phyloP scores from a whole-genome alignment of 2,888 invertebrate species.

The Xestia rhomboidea region DNA sequence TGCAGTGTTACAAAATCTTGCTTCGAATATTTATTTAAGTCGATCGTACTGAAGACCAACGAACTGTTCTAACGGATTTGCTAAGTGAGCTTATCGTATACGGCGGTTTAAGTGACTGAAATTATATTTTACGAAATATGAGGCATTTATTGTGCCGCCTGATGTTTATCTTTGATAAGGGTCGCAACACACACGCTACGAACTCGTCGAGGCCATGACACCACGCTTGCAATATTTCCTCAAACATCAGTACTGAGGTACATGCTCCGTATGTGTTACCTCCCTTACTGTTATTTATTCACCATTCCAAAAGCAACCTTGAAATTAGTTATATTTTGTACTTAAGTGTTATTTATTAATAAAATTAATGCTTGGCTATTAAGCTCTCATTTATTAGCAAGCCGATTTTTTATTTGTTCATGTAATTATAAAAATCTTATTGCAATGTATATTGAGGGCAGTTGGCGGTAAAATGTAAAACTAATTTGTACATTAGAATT shows the following conservation, averaged over 20 bases:
- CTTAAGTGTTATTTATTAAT: conserved; percentile 68
- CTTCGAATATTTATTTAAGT: conserved; percentile 51
- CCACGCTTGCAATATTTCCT: conserved; percentile 11
- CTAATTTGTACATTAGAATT: conserved; percentile 56
- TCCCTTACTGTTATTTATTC: conserved; percentile 49
- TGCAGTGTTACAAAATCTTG: conserved; percentile 29
- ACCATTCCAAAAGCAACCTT: conserved; percentile 68
- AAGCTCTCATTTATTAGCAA: conserved; percentile 43
- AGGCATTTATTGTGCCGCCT: conserved; percentile 62
- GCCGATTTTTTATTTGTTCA: conserved; percentile 43
- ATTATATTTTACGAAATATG: conserved; percentile 60
- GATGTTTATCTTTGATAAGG: conserved; percentile 21
- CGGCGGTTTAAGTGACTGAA: conserved; percentile 63
- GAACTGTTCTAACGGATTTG: conserved; percentile 53
- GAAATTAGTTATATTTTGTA: conserved; percentile 65
- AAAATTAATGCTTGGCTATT: conserved; percentile 53
- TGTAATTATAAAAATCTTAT: conserved; percentile 35
- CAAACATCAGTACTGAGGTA: conserved; percentile 2
- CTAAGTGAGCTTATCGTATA: conserved; percentile 43
- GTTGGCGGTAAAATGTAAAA: conserved; percentile 47
- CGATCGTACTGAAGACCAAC: conserved; percentile 51
- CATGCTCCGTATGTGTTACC: conserved; percentile 8
- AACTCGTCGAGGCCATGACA: conserved; percentile 5
- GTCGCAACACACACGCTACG: conserved; percentile 24
- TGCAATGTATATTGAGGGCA: conserved; percentile 40